Evolutionary conservation across 2,797 vertebrate genomes (phyloP).

Genomic region (Coregonus sp.): DNA sequence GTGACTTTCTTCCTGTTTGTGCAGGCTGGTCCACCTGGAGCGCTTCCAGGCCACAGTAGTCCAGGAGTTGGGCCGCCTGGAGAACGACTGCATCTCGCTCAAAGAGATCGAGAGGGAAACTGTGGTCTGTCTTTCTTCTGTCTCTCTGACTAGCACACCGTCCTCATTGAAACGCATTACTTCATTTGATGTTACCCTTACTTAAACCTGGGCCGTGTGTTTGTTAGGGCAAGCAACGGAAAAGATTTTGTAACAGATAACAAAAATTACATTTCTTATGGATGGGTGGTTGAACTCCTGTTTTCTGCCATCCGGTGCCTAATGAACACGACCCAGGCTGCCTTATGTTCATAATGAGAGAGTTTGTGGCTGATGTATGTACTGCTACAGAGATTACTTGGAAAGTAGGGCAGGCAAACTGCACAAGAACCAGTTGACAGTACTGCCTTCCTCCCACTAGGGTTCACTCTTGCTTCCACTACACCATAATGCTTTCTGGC

Average conservation of each 20-base stretch:
- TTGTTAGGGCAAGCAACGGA: neutral
- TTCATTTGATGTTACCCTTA: neutral
- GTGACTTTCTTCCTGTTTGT: neutral
- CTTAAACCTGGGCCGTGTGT: neutral
- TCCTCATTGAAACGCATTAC: neutral
- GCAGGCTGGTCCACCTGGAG: slow-evolving; percentile 74
- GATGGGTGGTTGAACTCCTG: too few species aligned
- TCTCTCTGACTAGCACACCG: neutral
- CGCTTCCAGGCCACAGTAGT: slow-evolving; percentile 72
- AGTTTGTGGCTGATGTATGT: neutral
- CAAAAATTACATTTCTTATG: too few species aligned
- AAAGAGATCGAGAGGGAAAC: slow-evolving; percentile 73
- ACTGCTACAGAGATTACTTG: neutral
- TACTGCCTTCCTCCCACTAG: neutral
- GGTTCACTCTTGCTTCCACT: neutral
- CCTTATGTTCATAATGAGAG: neutral
- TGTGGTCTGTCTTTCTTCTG: slow-evolving; percentile 65
- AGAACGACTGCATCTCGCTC: slow-evolving; percentile 72
- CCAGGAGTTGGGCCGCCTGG: slow-evolving; percentile 75
- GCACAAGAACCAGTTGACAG: neutral
- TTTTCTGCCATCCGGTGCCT: neutral
- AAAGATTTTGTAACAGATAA: too few species aligned
- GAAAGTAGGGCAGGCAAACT: neutral
- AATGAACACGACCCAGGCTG: neutral
- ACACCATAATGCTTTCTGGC: neutral